Percentiles rank a stretch among this genome's conserved stretches.
phyloP scores from a whole-genome alignment of 1,140 invertebrate species.

The Heliothis virescens region DNA sequence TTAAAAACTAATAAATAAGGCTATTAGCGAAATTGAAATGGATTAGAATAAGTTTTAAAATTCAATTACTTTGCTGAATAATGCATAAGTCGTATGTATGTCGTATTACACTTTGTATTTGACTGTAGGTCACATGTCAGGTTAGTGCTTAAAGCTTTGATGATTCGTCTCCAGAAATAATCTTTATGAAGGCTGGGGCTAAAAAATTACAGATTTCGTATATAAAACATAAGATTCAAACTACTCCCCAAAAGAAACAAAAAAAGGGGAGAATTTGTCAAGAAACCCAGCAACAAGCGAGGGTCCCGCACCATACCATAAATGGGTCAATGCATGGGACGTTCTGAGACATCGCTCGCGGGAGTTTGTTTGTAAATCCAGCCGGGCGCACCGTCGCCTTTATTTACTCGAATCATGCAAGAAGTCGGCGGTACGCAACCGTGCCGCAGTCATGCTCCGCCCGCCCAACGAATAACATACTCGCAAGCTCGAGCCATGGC shows the following conservation, averaged over 20 bases:
- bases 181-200: no score
- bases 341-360: slow-evolving; percentile 76
- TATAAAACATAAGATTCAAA: not conserved
- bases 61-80: not conserved
- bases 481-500: slow-evolving; percentile 62
- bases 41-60: not conserved
- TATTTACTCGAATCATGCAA: slow-evolving; percentile 84
- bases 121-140: not conserved
- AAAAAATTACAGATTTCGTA: no score
- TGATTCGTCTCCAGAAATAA: no score
- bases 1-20: slow-evolving; percentile 33
- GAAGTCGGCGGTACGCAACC: slow-evolving; percentile 79
- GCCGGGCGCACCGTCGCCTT: slow-evolving; percentile 70
- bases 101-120: not conserved
- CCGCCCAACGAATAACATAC: slow-evolving; percentile 76
- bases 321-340: slow-evolving; percentile 80
- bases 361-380: slow-evolving; percentile 84
- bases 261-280: not conserved
- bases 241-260: not conserved
- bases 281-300: not conserved
- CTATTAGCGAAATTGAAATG: slow-evolving; percentile 38
- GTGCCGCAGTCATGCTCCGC: slow-evolving; percentile 82
- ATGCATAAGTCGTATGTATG: not conserved
- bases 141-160: no score
- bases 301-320: slow-evolving; percentile 38